Evolutionary conservation across 2,113 vertebrate genomes (phyloP).

Genomic region (Spea multiplicata): DNA sequence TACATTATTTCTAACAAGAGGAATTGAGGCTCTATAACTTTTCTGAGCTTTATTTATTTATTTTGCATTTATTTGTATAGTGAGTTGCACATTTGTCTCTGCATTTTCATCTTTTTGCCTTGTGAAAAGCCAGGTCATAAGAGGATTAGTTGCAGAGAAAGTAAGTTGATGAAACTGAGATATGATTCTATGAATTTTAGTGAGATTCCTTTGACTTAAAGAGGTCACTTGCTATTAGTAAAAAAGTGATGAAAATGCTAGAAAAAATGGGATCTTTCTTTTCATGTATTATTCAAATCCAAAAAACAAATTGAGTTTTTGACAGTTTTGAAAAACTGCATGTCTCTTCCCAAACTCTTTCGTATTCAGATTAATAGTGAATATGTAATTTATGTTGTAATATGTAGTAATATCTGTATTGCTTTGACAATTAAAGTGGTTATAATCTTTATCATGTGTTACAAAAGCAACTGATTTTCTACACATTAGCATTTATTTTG

Average conservation of each 20-base stretch:
- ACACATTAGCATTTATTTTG: too few relatives aligned
- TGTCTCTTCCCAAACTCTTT: not conserved
- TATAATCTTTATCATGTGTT: too few relatives aligned
- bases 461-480: too few relatives aligned
- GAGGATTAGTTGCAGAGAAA: conserved; percentile 20
- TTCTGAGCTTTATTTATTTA: conserved; percentile 10
- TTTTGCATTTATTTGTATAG: conserved; percentile 26
- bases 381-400: too few relatives aligned
- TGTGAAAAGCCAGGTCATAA: conserved; percentile 33
- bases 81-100: conserved; percentile 4
- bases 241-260: conserved; percentile 1
- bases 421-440: too few relatives aligned
- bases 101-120: conserved; percentile 24
- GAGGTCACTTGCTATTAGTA: conserved; percentile 2
- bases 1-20: too few relatives aligned
- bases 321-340: not conserved
- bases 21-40: conserved; percentile 2
- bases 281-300: not conserved
- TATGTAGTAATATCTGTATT: too few relatives aligned
- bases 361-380: too few relatives aligned
- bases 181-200: conserved; percentile 8
- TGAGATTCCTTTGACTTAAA: conserved; percentile 27
- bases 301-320: conserved; percentile 4
- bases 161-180: conserved; percentile 8
- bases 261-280: conserved; percentile 10